Evolutionary conservation across 2,113 vertebrate genomes (phyloP), one percentile per base, ranked within the genome.

Genomic region (Tauraco erythrolophus): DNA sequence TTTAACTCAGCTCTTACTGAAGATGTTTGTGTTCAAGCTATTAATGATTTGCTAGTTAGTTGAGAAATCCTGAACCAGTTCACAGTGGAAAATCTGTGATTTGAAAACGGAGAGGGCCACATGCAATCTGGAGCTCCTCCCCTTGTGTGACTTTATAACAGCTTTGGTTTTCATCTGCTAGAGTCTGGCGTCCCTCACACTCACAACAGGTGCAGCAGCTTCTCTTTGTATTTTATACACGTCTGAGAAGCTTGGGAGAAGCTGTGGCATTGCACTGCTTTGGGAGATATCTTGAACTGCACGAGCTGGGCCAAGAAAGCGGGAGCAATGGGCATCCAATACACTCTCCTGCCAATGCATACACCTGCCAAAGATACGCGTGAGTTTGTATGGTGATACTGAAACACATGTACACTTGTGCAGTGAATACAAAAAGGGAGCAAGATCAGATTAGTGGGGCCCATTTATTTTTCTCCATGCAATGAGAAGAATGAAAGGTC

Each of bases 291-390:
- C 57, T 22, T n/a, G 45, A 48, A 24, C 33, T 27, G 19, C 56
- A 13, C 9, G 10, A 83, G 12, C 60, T 70, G 72, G 22, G 51
- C 3, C 24, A 51, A 39, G 51, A 50, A 21, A 16, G 39, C 50
- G 11, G 62, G 30, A 9, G 19, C 10, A 13, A 23, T 4, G 31
- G 45, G 14, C 2, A 4, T 11, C 11, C 14, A 1, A 3, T 12
- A 3, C 0, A 1, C 21, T 45, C 7, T 72, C 33, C 48, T 53
- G 72, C 35, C 23, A 11, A 9, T 3, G 13, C 57, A 6, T 46
- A 6, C 37, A 69, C 30, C 60, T 79, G n/a, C 45, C 41, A 25
- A 30, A 88, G n/a, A 11, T 45, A 33, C n/a, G 3, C 2, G 2
- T 6, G 37, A 51, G 60, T 72, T 56, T 80, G 74, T 23, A 2